Base-by-base conservation (phyloP, 2,888 invertebrate species). In the Amphipoea lucens region DNA sequence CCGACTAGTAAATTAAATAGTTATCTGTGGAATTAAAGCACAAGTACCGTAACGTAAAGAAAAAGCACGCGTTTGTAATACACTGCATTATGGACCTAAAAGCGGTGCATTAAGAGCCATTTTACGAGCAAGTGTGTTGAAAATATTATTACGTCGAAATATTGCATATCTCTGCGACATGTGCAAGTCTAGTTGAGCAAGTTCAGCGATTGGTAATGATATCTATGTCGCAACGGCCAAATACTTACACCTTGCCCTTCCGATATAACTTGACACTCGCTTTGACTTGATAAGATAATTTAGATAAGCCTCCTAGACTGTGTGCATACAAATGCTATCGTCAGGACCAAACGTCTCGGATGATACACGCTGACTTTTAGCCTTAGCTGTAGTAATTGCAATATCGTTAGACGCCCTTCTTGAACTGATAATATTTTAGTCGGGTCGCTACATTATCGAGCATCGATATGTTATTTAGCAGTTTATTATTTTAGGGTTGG, bases 211-310 rank as follows among this genome's bases (percentile, higher is more conserved):
- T 29, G 14, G 23, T 68, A 23, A 48, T 29, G 48, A 42, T n/a
- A 54, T 40, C 3, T 29, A 42, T 45, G 51, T 69, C 36, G 17
- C 72, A 51, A 45, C 29, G 14, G 63, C n/a, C 40, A 29, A 48
- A 48, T 36, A 40, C 23, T 14, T 12, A 23, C 23, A 45, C 51
- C 36, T 63, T 65, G 72, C 82, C 62, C 63, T 51, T 60, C 54
- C 17, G 78, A 78, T 79, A 40, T 23, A 17, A 54, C 54, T 60
- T 36, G 69, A 51, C 36, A 40, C 36, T 17, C 9, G n/a, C 48
- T 14, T 63, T 68, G 68, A 69, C 63, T 66, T 74, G 69, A 74
- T 62, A 60, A 83, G 54, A 70, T 70, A 57, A 48, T 20, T 70
- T n/a, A 79, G 69, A 70, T 79, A 66, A 54, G 45, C 63, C 45